phyloP scores from a whole-genome alignment of 2,888 invertebrate species.

The Cryptus viduatorius region DNA sequence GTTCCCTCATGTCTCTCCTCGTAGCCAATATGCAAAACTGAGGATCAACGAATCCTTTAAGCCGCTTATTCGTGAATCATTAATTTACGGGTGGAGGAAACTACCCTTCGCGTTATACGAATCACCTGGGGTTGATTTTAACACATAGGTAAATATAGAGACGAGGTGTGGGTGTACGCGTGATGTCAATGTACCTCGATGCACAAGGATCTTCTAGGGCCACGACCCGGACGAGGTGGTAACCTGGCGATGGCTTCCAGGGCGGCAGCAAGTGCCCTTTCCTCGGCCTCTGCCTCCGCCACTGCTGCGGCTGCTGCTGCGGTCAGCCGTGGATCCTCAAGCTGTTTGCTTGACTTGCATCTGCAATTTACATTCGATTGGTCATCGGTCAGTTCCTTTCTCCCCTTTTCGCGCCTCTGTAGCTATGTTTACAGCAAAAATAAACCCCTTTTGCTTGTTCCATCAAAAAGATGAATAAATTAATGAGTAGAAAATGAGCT shows the following conservation, averaged over 20 bases:
- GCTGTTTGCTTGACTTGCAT: constrained; percentile 85
- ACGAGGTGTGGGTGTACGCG: not conserved
- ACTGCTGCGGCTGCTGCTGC: constrained; percentile 91
- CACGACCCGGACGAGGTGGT: constrained; percentile 85
- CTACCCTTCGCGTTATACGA: not conserved
- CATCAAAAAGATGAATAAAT: not conserved
- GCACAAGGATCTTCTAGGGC: constrained; percentile 88
- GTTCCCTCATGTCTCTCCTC: not conserved
- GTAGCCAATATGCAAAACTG: not conserved
- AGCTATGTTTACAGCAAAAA: not conserved
- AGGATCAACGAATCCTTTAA: not conserved
- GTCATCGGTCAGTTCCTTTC: constrained; percentile 32
- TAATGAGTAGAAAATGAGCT: too few species aligned
- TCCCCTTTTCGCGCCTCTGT: not conserved
- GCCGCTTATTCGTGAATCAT: not conserved
- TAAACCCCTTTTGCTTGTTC: not conserved
- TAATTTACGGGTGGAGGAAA: not conserved
- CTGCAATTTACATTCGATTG: constrained; percentile 70
- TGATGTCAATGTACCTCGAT: constrained; percentile 86
- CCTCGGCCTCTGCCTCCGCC: constrained; percentile 90
- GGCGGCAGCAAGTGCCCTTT: constrained; percentile 91
- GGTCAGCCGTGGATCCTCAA: constrained; percentile 90
- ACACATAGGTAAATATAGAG: not conserved
- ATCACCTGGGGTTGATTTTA: not conserved
- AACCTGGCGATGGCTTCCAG: constrained; percentile 88